These are phyloP conservation scores for Acanthoscelides obtectus DNA, from an alignment of 2,888 invertebrate genomes.

Conservation along the genomic window DNA sequence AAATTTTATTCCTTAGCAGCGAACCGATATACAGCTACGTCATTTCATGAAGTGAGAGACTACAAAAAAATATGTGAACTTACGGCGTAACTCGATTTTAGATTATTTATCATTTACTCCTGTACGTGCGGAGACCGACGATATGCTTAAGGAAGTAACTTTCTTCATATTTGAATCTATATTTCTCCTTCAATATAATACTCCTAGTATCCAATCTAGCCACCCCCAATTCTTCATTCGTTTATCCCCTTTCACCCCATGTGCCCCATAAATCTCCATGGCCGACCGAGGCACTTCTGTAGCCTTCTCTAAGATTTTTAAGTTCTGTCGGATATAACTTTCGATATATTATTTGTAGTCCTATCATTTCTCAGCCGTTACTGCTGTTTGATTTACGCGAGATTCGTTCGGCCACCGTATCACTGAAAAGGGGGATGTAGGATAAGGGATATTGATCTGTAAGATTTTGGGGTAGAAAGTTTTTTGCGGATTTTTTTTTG, in stretches of 20 bases:
- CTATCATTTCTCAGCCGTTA: background rate
- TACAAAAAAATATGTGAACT: too few relatives aligned
- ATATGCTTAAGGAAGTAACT: too few relatives aligned
- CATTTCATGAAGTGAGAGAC: too few relatives aligned
- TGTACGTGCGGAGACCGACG: too few relatives aligned
- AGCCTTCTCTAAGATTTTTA: slow-evolving; percentile 23
- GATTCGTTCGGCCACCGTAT: background rate
- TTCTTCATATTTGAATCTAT: too few relatives aligned
- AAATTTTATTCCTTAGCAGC: too few relatives aligned
- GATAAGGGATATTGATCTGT: background rate
- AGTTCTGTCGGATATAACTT: slow-evolving; percentile 15
- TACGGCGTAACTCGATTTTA: too few relatives aligned
- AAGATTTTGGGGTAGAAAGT: too few relatives aligned
- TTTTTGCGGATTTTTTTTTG: too few relatives aligned
- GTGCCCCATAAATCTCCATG: slow-evolving; percentile 33
- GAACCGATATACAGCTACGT: too few relatives aligned
- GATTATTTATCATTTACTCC: too few relatives aligned
- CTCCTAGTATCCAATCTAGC: slow-evolving; percentile 31
- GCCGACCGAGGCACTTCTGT: slow-evolving; percentile 8
- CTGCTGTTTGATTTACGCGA: background rate
- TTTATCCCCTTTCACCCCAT: slow-evolving; percentile 27
- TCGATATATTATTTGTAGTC: background rate
- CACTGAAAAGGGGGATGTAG: background rate
- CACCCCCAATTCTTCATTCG: slow-evolving; percentile 35
- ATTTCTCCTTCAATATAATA: background rate